Evolutionary conservation across 1,140 invertebrate genomes (phyloP).

Genomic region (Neodiprion pinetum): DNA sequence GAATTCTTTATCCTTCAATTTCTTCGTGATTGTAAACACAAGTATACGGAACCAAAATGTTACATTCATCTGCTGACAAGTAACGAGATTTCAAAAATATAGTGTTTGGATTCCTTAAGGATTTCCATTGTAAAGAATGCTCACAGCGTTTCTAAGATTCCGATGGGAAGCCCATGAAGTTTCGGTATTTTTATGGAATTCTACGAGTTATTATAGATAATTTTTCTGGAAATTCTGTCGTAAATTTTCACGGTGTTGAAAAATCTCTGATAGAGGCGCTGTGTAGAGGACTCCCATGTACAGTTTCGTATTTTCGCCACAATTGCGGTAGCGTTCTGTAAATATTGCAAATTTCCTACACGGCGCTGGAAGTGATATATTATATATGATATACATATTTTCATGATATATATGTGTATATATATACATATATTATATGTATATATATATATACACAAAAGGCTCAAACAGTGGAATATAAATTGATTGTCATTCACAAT

Average conservation of each 20-base stretch:
- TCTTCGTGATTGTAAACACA: no score
- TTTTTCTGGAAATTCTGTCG: no score
- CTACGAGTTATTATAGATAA: no score
- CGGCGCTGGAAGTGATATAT: slow-evolving; percentile 30
- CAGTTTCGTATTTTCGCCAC: slow-evolving; percentile 15
- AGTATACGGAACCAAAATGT: no score
- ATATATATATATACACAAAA: background rate
- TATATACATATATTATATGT: slow-evolving; percentile 24
- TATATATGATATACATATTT: slow-evolving; percentile 22
- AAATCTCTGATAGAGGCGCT: background rate
- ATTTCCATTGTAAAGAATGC: no score
- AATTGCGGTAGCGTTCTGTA: slow-evolving; percentile 29
- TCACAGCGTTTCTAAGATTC: no score
- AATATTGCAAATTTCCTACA: slow-evolving; percentile 32
- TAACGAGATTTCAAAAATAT: no score
- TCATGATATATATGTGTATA: slow-evolving; percentile 4
- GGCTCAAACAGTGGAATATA: background rate
- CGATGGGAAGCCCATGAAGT: no score
- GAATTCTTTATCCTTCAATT: no score
- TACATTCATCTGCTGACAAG: no score
- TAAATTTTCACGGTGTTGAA: background rate
- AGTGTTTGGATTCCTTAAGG: no score
- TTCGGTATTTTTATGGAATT: no score
- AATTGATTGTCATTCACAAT: slow-evolving; percentile 6
- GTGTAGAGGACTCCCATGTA: background rate